A percentile compares a stretch with the other conserved stretches of the same genome.
These are phyloP conservation scores for Fregetta grallaria DNA, from an alignment of 2,113 vertebrate species.

Conservation along the genomic window DNA sequence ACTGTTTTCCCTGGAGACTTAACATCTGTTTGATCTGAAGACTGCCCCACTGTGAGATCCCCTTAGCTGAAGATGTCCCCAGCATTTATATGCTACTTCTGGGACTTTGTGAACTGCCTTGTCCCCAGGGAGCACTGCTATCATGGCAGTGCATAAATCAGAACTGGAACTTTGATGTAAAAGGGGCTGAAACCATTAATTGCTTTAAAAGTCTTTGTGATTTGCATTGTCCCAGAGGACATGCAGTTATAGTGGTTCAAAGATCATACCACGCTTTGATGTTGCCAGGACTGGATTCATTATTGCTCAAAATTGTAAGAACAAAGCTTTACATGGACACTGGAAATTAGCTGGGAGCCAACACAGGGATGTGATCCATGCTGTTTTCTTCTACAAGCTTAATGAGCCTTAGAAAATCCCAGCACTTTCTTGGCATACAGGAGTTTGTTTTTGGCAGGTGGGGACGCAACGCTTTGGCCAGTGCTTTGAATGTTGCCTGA, in stretches of 20 bases:
- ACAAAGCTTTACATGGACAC: conserved; percentile 8
- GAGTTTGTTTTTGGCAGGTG: not conserved
- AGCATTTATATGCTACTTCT: not conserved
- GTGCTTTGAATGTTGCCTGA: not conserved
- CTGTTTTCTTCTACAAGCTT: not conserved
- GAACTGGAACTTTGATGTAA: conserved; percentile 42
- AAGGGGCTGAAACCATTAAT: conserved; percentile 23
- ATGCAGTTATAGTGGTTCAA: conserved; percentile 17
- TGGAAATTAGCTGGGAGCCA: not conserved
- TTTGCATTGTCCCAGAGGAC: conserved; percentile 37
- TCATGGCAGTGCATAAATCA: conserved; percentile 35
- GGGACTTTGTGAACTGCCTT: not conserved
- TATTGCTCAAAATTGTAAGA: conserved; percentile 15
- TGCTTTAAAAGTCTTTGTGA: conserved; percentile 39
- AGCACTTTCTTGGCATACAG: not conserved
- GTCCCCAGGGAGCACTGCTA: conserved; percentile 26
- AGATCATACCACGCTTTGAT: not conserved
- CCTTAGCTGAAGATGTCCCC: not conserved
- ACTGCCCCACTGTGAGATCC: not conserved
- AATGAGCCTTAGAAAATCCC: not conserved
- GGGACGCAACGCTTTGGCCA: not conserved
- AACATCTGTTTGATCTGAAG: conserved; percentile 3
- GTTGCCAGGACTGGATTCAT: not conserved
- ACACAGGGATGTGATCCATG: not conserved
- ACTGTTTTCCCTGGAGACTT: not conserved